These are phyloP conservation scores for Rhagonycha fulva DNA, from an alignment of 2,888 invertebrate species.

Conservation along the genomic window DNA sequence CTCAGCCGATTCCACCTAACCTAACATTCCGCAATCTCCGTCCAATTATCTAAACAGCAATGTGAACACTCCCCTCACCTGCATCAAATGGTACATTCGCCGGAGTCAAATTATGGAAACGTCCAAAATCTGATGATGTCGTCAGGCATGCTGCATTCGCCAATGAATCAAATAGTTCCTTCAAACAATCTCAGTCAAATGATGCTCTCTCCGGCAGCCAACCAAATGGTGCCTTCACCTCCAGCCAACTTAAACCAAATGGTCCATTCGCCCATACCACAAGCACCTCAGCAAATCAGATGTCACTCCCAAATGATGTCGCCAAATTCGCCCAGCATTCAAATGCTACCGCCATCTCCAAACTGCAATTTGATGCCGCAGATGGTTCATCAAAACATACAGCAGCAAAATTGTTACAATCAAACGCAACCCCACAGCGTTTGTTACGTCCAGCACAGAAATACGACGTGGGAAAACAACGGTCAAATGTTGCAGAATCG, in stretches of 20 bases:
- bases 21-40: conserved; percentile 28
- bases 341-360: conserved; percentile 36
- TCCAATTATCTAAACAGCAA: conserved; percentile 36
- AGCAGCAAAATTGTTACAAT: conserved; percentile 40
- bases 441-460: conserved; percentile 44
- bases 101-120: conserved; percentile 33
- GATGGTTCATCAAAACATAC: conserved; percentile 32
- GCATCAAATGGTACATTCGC: conserved; percentile 37
- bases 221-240: conserved; percentile 33
- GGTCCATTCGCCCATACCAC: conserved; percentile 37
- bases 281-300: conserved; percentile 36
- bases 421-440: conserved; percentile 38
- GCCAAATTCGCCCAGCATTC: conserved; percentile 21
- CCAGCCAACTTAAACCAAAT: conserved; percentile 40
- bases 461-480: conserved; percentile 42
- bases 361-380: conserved; percentile 33
- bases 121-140: conserved; percentile 33
- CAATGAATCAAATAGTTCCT: conserved; percentile 39
- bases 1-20: conserved; percentile 41
- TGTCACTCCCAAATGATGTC: conserved; percentile 45
- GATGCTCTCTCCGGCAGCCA: conserved; percentile 32
- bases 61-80: conserved; percentile 36
- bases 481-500: conserved; percentile 32
- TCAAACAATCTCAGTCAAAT: conserved; percentile 39
- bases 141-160: conserved; percentile 42